Evolutionary conservation across 2,797 vertebrate genomes (phyloP).

Genomic region (Gadopsis bispinosus): DNA sequence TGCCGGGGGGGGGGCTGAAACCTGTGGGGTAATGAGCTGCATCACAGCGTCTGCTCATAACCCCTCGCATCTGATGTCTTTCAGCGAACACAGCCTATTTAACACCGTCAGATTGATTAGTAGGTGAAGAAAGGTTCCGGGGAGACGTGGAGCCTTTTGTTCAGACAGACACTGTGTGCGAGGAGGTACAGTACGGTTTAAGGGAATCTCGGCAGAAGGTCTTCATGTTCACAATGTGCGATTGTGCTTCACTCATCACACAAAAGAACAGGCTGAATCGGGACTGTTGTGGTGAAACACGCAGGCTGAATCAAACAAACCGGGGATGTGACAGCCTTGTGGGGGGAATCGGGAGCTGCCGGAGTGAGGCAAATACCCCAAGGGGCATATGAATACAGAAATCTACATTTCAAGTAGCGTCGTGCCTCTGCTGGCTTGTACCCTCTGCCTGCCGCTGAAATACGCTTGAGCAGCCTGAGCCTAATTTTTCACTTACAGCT

Average conservation of each 20-base stretch:
- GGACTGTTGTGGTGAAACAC: constrained; percentile 43
- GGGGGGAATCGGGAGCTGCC: constrained; percentile 42
- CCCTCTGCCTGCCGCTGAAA: constrained; percentile 33
- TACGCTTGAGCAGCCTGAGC: neutral
- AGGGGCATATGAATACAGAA: constrained; percentile 57
- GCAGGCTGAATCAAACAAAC: constrained; percentile 61
- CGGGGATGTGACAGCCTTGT: constrained; percentile 53
- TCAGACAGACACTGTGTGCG: constrained; percentile 6
- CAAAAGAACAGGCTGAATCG: constrained; percentile 40
- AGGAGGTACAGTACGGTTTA: constrained; percentile 34
- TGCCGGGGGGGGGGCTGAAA: constrained; percentile 30
- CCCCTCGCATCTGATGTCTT: constrained; percentile 64
- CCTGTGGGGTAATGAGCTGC: constrained; percentile 72
- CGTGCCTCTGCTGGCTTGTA: constrained; percentile 13
- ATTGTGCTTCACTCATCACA: constrained; percentile 42
- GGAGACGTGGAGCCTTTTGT: constrained; percentile 54
- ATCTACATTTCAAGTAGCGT: constrained; percentile 68
- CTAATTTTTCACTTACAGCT: constrained; percentile 50
- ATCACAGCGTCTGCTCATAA: constrained; percentile 63
- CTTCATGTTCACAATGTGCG: constrained; percentile 34
- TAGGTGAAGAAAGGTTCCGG: constrained; percentile 59
- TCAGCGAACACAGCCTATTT: constrained; percentile 58
- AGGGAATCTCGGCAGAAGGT: constrained; percentile 37
- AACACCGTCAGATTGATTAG: constrained; percentile 76
- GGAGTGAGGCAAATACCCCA: constrained; percentile 51